Base-by-base conservation (phyloP, 2,888 invertebrate genomes). In the Argyresthia goedartella region DNA sequence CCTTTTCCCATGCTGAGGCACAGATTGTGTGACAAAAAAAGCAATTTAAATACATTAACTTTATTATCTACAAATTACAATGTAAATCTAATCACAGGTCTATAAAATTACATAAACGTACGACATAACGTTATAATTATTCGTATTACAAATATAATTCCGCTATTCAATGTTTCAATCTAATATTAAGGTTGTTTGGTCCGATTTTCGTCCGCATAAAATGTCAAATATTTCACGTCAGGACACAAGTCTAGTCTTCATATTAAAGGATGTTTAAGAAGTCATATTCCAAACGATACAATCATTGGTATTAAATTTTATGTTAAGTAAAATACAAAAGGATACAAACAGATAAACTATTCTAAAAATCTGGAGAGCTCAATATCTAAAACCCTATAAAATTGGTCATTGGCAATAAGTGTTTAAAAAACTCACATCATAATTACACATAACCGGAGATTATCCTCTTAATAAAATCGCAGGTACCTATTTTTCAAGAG, bases 61-160 rank as follows among this genome's bases (percentile, higher is more conserved):
- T 76, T 73, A 76, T 67, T 76, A 66, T 69, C 61, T 80, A 80
- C 76, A 79, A 73, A 65, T 71, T 71, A 70, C 69, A 65, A 60
- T 59, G 64, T 72, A 69, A 63, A 58, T 68, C 67, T 73, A 77
- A 76, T 77, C 76, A 77, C 77, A 76, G 73, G 65, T 66, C 58
- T 71, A 77, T 72, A 64, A 72, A 73, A 76, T 71, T 71, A 73
- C 69, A 69, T 68, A 48, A 48, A 48, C 36, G 35, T 48, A 48
- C 48, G 15, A 48, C 36, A 46, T 11, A 16, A 25, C 33, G 25
- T 1, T 46, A 13, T 44, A 10, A 8, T 15, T 44, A 3, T 10
- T 44, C 8, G 16, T 44, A 14, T 44, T 44, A 15, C 14, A 44
- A 44, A 44, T 44, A 44, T 9, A 14, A 14, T 14, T 11, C 10